Percentiles rank a stretch among this genome's conserved stretches.
Evolutionary conservation across 37 sponge, comb jelly and placozoan genomes (phyloP).

Genomic region (Hexactinellida sp.): DNA sequence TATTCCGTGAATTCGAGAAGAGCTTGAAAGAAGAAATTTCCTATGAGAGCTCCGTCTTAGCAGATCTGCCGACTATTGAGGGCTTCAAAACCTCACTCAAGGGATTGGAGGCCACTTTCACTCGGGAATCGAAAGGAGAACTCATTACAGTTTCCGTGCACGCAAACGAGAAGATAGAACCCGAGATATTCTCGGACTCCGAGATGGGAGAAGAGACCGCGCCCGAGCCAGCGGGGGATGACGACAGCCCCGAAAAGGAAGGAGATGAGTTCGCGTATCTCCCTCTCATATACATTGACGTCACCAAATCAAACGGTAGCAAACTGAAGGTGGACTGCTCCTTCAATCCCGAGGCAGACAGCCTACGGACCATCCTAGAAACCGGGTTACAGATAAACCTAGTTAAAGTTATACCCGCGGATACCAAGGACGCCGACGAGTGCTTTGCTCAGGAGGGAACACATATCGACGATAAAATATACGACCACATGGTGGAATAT

Average conservation of each 20-base stretch:
- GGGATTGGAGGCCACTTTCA: not conserved
- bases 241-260: not conserved
- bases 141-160: not conserved
- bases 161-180: not conserved
- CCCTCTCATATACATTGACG: not conserved
- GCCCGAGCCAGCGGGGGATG: not conserved
- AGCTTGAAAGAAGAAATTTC: not conserved
- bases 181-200: not conserved
- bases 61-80: not conserved
- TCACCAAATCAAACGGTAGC: not conserved
- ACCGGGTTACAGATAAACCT: not conserved
- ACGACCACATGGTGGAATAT: not conserved
- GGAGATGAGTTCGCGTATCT: not conserved
- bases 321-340: not conserved
- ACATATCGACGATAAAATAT: not conserved
- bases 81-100: not conserved
- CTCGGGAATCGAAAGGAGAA: not conserved
- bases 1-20: not conserved
- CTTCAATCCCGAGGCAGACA: slow-evolving; percentile 4
- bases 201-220: not conserved
- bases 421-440: not conserved
- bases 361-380: not conserved
- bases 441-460: not conserved
- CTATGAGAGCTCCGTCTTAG: not conserved
- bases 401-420: not conserved